phyloP scores from a whole-genome alignment of 2,113 vertebrate genomes.

The Enhydra lutris region DNA sequence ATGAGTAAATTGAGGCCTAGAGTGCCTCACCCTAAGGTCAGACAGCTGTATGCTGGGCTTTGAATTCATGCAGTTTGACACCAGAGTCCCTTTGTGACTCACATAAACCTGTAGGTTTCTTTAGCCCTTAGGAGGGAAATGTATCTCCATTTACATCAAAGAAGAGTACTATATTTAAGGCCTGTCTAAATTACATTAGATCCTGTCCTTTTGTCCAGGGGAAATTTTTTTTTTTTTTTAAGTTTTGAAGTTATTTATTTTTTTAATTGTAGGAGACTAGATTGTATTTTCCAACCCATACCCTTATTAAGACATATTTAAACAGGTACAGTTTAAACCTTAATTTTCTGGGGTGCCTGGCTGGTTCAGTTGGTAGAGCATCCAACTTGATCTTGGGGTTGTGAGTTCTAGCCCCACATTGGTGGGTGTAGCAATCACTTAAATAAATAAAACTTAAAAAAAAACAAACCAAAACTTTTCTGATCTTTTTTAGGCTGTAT shows the following conservation, averaged over 20 bases:
- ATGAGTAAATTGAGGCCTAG: not conserved
- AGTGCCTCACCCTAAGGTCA: not conserved
- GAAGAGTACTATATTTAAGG: not conserved
- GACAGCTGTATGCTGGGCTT: not conserved
- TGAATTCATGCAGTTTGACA: not conserved
- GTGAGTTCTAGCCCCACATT: not conserved
- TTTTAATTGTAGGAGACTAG: slow-evolving; percentile 1
- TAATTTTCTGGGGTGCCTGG: not conserved
- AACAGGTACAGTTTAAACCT: not conserved
- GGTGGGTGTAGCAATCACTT: not conserved
- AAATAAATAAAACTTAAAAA: not conserved
- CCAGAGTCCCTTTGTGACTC: not conserved
- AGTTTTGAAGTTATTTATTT: slow-evolving; percentile 20
- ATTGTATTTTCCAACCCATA: not conserved
- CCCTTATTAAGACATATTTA: not conserved
- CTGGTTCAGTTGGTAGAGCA: not conserved
- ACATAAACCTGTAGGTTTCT: not conserved
- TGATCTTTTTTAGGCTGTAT: not conserved
- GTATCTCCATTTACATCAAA: not conserved
- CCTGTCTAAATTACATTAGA: not conserved
- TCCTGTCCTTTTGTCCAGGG: not conserved
- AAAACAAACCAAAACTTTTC: not conserved
- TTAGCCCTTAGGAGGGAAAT: not conserved
- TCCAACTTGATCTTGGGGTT: not conserved
- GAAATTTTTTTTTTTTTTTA: not conserved